Conservation (phyloP, 2,113 vertebrate species). For the Podarcis muralis region DNA sequence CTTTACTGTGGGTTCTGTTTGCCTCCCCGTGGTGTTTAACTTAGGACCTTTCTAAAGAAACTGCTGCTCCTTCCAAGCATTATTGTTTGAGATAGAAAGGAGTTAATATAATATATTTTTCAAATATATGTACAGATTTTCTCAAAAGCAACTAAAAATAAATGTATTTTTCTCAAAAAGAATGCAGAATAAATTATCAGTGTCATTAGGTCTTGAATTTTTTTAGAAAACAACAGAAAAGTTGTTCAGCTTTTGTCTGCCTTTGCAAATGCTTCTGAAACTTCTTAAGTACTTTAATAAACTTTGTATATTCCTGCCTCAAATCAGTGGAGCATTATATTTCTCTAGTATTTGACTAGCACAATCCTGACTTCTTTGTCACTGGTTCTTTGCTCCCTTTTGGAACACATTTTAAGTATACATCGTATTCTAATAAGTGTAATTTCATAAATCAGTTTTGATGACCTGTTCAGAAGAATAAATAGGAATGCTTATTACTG, state of each 20-base stretch:
- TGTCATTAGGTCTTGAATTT: background rate
- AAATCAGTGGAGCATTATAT: too few relatives aligned
- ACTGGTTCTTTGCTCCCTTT: background rate
- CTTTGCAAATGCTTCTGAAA: background rate
- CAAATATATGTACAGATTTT: background rate
- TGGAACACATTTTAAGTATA: background rate
- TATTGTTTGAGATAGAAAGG: background rate
- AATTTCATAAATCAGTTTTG: background rate
- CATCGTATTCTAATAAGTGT: background rate
- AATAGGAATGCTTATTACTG: background rate
- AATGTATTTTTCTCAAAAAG: background rate
- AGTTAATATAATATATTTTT: background rate
- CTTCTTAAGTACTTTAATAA: background rate
- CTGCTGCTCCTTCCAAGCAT: background rate
- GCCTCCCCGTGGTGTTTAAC: background rate
- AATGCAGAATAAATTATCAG: background rate
- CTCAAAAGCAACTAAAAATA: background rate
- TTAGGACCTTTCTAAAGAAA: background rate
- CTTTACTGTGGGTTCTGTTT: background rate
- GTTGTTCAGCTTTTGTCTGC: background rate
- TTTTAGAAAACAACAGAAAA: background rate
- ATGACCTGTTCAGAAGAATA: background rate
- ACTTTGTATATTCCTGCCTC: background rate
- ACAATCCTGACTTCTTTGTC: background rate
- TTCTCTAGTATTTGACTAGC: background rate